Evolutionary conservation across 2,888 invertebrate species (phyloP), one percentile per base, ranked within the genome.

Genomic region (Cephus rjabovi): DNA sequence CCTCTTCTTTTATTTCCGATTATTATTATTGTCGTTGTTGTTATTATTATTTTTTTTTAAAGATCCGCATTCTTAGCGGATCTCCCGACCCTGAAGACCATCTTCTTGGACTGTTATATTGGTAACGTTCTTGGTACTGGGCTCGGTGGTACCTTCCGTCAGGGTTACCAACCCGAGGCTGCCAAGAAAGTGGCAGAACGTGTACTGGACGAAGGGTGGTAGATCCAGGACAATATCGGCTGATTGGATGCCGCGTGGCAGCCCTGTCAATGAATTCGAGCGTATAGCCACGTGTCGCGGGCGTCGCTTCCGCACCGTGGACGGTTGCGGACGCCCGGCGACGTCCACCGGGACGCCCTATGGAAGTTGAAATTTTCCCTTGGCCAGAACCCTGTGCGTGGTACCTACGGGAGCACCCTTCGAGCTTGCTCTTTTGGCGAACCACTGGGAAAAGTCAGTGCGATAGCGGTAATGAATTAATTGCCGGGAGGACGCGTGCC

Each of bases 181-280:
- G 1, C 56, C 23, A 23, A 56, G 56, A 9, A 56, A 56, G 56
- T 23, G 56, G 23, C 23, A 23, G 9, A 23, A 56, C 56, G 56
- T 23, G 56, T 56, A 56, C 15, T 56, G 23, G 56, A 9, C 23
- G 56, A 56, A 56, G 56, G 56, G 56, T 56, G 56, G 15, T 56
- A 9, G 56, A 56, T 56, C 23, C 56, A 78, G 83, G 79, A 87
- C 87, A 86, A 89, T 89, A 84, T 83, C 83, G 85, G 83, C 84
- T 89, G 89, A 90, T 91, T 89, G 89, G 87, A 82, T 85, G 91
- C 87, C 91, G 88, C 91, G 91, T 91, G 90, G 77, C 90, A 84
- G 83, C 81, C 79, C 82, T 81, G 84, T 83, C 85, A 84, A 86
- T 87, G 86, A 86, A 86, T 87, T 87, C 84, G 84, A 84, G 84